A percentile compares a stretch with the other conserved stretches of the same genome.
Conservation (phyloP, 2,113 vertebrate genomes). For the Tyrannus savana region DNA sequence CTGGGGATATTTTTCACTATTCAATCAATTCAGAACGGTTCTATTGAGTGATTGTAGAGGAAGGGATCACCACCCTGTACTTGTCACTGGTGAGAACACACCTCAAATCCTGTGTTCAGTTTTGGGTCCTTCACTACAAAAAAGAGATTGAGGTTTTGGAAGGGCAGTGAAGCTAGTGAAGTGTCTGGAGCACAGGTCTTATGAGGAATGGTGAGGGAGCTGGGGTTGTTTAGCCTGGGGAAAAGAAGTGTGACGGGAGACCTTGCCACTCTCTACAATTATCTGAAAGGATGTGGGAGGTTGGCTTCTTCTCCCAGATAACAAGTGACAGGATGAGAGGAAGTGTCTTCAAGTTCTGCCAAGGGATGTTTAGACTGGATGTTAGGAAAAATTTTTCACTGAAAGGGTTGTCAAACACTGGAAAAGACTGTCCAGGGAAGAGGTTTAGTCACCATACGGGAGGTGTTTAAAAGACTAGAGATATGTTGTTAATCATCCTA, state of each 20-base stretch:
- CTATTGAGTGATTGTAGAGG: neutral
- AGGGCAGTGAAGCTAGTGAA: neutral
- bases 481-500: neutral
- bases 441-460: neutral
- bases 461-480: neutral
- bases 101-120: neutral
- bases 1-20: neutral
- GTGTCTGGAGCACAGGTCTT: neutral
- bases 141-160: neutral
- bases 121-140: neutral
- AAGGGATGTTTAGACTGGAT: neutral
- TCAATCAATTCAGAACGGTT: neutral
- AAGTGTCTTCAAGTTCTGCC: neutral
- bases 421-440: neutral
- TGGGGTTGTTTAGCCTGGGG: neutral
- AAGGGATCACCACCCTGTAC: fast-evolving
- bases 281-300: no score
- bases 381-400: neutral
- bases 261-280: neutral
- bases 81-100: neutral
- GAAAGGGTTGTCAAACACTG: neutral
- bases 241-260: neutral
- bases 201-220: fast-evolving
- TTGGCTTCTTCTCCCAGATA: neutral
- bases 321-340: neutral